Evolutionary conservation across 2,888 invertebrate species (phyloP), one percentile per base, ranked within the genome.

Genomic region (Drepana falcataria): DNA sequence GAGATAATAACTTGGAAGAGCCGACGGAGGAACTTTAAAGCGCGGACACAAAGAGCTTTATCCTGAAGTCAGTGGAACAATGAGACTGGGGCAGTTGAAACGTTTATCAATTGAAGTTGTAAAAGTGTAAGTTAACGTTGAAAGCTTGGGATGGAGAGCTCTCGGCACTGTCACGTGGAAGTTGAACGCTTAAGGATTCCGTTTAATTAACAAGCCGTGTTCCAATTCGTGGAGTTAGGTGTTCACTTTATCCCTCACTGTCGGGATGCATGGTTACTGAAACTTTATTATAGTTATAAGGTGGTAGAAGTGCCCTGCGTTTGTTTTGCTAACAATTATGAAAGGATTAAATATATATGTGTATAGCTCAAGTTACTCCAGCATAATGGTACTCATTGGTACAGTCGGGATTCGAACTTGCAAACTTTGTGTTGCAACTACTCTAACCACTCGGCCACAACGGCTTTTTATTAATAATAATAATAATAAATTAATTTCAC

Each of bases 91-190:
- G 40, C 51, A 41, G 40, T 51, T 51, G 51, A 51, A 51, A 51
- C 51, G 51, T 51, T 51, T 51, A 51, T 51, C 49, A 51, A 51
- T 49, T 21, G 7, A 49, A 49, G 48, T 48, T 33, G 40, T 51
- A 51, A 51, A 49, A 51, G 51, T 49, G 34, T 1, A n/a, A 33
- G n/a, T 49, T 49, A n/a, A 34, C 35, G 41, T 35, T 7, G 37
- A 34, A 51, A 51, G 51, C 40, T 51, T 40, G 40, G 40, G 33
- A 5, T 51, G 21, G 51, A 51, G 41, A 7, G 33, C 35, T 37
- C 37, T 44, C 44, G 2, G 9, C 44, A 9, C 6, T 44, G 44
- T 44, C 9, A 37, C 9, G 2, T 2, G 44, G 9, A 9, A 44
- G 44, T 44, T 44, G 9, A 44, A 2, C 3, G 9, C 6, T 9